Evolutionary conservation across 35 echinoderm and acorn worm genomes (phyloP).

Genomic region (Nesometra sesokonis): DNA sequence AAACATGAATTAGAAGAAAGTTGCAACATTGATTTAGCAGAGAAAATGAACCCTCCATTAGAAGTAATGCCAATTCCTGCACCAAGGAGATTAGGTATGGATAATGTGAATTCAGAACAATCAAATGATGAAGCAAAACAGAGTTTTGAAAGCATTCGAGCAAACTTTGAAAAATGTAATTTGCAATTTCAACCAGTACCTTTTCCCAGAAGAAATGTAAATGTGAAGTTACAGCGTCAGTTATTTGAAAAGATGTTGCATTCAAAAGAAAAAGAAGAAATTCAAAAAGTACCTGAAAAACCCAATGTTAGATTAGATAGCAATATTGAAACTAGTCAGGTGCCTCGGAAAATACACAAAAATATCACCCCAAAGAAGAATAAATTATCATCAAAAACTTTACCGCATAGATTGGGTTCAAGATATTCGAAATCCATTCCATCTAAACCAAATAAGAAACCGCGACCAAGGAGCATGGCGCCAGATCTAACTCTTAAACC

Average conservation of each 20-base stretch:
- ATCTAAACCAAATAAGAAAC: not conserved
- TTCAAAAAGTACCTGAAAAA: not conserved
- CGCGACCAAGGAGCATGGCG: not conserved
- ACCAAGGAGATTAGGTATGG: not conserved
- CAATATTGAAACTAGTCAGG: too few relatives aligned
- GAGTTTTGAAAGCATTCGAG: not conserved
- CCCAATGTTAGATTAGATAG: too few relatives aligned
- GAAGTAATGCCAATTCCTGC: not conserved
- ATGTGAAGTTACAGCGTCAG: not conserved
- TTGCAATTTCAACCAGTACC: not conserved
- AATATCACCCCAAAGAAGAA: too few relatives aligned
- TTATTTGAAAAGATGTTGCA: not conserved
- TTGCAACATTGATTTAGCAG: not conserved
- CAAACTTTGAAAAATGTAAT: not conserved
- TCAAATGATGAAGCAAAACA: not conserved
- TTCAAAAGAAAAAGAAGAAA: not conserved
- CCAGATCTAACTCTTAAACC: not conserved
- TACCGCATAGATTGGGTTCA: not conserved
- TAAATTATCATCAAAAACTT: not conserved
- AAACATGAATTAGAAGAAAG: not conserved
- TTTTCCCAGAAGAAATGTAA: not conserved
- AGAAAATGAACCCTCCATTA: not conserved
- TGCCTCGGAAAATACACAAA: too few relatives aligned
- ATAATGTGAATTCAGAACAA: not conserved
- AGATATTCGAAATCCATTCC: not conserved